phyloP scores from a whole-genome alignment of 1,140 invertebrate genomes.

The Penaeus indicus region DNA sequence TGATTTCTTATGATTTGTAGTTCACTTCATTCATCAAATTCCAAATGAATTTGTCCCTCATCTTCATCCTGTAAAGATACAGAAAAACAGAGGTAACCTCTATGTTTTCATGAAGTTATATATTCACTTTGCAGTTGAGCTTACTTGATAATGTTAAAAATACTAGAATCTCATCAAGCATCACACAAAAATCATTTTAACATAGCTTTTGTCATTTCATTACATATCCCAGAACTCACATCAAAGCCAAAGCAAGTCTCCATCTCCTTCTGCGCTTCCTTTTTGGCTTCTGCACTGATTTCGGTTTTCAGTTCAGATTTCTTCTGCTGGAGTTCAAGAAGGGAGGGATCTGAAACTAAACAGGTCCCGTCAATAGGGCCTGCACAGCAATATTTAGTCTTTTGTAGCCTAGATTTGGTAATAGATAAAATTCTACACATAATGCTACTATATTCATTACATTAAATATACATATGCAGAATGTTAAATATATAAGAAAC shows the following conservation, averaged over 20 bases:
- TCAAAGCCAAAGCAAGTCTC: slow-evolving; percentile 90
- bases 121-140: too few species aligned
- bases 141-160: too few species aligned
- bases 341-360: slow-evolving; percentile 33
- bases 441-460: too few species aligned
- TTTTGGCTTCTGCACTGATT: slow-evolving; percentile 69
- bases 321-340: slow-evolving; percentile 61
- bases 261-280: slow-evolving; percentile 78
- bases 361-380: slow-evolving; percentile 50
- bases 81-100: not conserved
- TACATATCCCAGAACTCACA: slow-evolving; percentile 72
- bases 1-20: too few species aligned
- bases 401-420: slow-evolving; percentile 68
- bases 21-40: slow-evolving; percentile 40
- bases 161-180: too few species aligned
- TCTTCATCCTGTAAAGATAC: slow-evolving; percentile 65
- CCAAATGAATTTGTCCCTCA: slow-evolving; percentile 62
- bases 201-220: not conserved
- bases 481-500: too few species aligned
- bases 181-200: not conserved
- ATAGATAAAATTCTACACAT: too few species aligned
- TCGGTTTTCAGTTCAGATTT: slow-evolving; percentile 55
- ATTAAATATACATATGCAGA: too few species aligned
- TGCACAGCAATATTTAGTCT: slow-evolving; percentile 64
- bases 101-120: not conserved